phyloP scores from a whole-genome alignment of 2,888 invertebrate species.

The Deilephila porcellus region DNA sequence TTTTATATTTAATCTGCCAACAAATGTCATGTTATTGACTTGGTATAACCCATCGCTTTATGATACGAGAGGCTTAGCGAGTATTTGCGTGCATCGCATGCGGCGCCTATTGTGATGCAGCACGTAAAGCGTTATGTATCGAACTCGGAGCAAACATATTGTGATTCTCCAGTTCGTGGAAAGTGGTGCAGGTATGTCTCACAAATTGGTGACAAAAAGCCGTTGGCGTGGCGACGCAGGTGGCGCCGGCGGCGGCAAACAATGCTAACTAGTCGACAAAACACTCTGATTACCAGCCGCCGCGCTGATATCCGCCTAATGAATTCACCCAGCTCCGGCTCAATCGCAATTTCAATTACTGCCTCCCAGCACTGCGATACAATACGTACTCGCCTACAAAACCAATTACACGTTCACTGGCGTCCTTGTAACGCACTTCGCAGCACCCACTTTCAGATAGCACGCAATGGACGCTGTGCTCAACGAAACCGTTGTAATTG shows the following conservation, averaged over 20 bases:
- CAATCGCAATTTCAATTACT: constrained; percentile 34
- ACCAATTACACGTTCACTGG: constrained; percentile 15
- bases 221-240: not conserved
- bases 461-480: constrained; percentile 5
- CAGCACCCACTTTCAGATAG: not conserved
- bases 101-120: not conserved
- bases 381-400: not conserved
- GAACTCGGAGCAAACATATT: not conserved
- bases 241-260: constrained; percentile 8
- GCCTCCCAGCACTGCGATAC: constrained; percentile 8
- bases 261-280: constrained; percentile 27
- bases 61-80: not conserved
- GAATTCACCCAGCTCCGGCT: constrained; percentile 29
- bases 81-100: not conserved
- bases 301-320: constrained; percentile 30
- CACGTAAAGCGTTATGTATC: not conserved
- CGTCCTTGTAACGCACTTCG: not conserved
- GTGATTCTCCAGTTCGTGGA: not conserved
- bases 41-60: too few species aligned
- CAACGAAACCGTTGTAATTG: not conserved
- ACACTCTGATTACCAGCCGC: constrained; percentile 28
- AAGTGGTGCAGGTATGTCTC: not conserved
- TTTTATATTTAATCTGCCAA: too few species aligned
- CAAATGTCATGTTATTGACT: too few species aligned
- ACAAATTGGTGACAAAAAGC: constrained; percentile 15